Percentiles rank a stretch among this genome's conserved stretches.
Conservation (phyloP, 2,797 vertebrate species). For the Arrhamphus sclerolepis region DNA sequence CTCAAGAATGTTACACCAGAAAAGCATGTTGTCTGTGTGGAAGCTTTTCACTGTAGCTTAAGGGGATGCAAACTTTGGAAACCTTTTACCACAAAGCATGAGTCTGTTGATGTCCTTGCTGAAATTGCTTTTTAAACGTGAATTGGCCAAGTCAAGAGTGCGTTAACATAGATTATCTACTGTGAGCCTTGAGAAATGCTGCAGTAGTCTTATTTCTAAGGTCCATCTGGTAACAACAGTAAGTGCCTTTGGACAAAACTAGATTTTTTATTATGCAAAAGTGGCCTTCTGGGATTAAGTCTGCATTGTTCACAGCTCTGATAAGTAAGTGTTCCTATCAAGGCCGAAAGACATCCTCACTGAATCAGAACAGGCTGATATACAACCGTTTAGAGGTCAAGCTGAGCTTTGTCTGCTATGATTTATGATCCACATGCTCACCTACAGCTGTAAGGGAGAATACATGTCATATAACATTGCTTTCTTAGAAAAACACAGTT, state of each 20-base stretch:
- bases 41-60: too few species aligned
- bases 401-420: constrained; percentile 92
- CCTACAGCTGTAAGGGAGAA: constrained; percentile 88
- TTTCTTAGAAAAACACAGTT: constrained; percentile 85
- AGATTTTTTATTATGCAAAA: constrained; percentile 76
- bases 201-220: constrained; percentile 19
- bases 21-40: too few species aligned
- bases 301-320: constrained; percentile 88
- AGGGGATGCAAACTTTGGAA: too few species aligned
- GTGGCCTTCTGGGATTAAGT: constrained; percentile 81
- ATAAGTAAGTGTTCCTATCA: constrained; percentile 83
- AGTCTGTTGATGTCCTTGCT: too few species aligned
- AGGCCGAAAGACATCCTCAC: constrained; percentile 89
- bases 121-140: background rate
- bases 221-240: constrained; percentile 44
- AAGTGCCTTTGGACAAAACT: constrained; percentile 47
- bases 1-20: too few species aligned
- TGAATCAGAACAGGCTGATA: constrained; percentile 95
- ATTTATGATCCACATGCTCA: constrained; percentile 94
- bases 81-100: background rate
- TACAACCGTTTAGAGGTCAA: constrained; percentile 96
- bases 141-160: background rate
- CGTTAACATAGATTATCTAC: background rate
- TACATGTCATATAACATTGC: constrained; percentile 83
- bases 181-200: constrained; percentile 22